Evolutionary conservation across 2,888 invertebrate species (phyloP).

Genomic region (Apoda limacodes): DNA sequence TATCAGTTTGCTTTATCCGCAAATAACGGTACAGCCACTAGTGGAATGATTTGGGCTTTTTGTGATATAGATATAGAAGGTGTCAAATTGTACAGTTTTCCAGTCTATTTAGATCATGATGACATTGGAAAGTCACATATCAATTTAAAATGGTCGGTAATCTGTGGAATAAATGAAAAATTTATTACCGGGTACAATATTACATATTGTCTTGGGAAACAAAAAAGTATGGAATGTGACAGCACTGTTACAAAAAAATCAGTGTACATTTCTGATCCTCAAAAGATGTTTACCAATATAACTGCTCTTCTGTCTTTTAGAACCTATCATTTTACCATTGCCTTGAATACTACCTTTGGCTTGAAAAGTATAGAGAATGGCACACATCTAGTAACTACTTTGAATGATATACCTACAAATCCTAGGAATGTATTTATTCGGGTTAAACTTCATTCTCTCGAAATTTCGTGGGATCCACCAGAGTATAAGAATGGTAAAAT

Average conservation of each 20-base stretch:
- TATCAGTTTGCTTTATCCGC: constrained; percentile 87
- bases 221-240: constrained; percentile 67
- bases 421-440: constrained; percentile 73
- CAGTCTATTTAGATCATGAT: constrained; percentile 43
- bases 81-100: constrained; percentile 67
- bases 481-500: constrained; percentile 78
- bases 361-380: constrained; percentile 48
- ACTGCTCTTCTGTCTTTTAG: constrained; percentile 78
- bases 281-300: constrained; percentile 67
- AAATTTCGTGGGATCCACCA: constrained; percentile 78
- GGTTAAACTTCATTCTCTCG: constrained; percentile 73
- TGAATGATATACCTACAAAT: constrained; percentile 73
- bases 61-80: constrained; percentile 70
- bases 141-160: constrained; percentile 78
- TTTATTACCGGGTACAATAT: constrained; percentile 80
- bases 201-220: constrained; percentile 76
- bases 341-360: constrained; percentile 65
- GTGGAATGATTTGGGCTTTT: constrained; percentile 88
- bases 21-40: constrained; percentile 75
- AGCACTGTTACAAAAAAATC: constrained; percentile 41
- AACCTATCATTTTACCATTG: constrained; percentile 77
- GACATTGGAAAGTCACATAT: constrained; percentile 47
- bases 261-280: constrained; percentile 51
- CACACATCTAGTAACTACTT: constrained; percentile 75
- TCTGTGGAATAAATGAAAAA: constrained; percentile 79